Evolutionary conservation across 2,888 invertebrate genomes (phyloP), one percentile per base, ranked within the genome.

Genomic region (Antheraea assamensis): DNA sequence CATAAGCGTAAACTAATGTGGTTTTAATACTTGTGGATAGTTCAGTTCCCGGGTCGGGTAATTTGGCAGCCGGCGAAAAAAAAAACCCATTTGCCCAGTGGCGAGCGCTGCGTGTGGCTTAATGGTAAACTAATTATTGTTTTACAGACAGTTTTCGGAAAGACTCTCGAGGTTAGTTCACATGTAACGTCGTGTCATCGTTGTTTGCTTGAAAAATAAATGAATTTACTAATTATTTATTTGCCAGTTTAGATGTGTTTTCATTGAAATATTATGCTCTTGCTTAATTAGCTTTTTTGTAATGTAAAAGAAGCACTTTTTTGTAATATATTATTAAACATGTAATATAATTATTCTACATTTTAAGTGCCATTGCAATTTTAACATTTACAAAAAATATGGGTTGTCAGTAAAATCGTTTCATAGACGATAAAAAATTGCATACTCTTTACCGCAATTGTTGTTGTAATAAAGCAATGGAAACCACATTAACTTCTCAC

Each of bases 41-140:
- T 78, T 80, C 81, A 80, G 83, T 82, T 82, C 84, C 81, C 82
- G 78, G 82, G 79, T 78, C 79, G 82, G 82, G 85, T 87, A 91
- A 92, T 93, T 93, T 92, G 86, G 88, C 81, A 81, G 83, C 82
- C 81, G 78, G 82, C 83, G 84, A 87, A 90, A 91, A 92, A 92
- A 89, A 84, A 58, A 10, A 61, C 79, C 83, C 86, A 88, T 90
- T 92, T 89, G 83, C 83, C 82, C 83, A 78, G 81, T 80, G 88
- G 85, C 89, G 78, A 78, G 75, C 77, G 78, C 81, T 87, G 90
- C 89, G 89, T 89, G 90, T 87, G 89, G 88, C 86, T 86, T 91
- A 89, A 90, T 90, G 89, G 82, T 83, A 86, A 86, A 86, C 87
- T 90, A 92, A 92, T 92, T 91, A 90, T 90, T 84, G 83, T 82